Base-by-base conservation (phyloP, 92 coral and sea anemone species). In the Epizoanthus fatuus region DNA sequence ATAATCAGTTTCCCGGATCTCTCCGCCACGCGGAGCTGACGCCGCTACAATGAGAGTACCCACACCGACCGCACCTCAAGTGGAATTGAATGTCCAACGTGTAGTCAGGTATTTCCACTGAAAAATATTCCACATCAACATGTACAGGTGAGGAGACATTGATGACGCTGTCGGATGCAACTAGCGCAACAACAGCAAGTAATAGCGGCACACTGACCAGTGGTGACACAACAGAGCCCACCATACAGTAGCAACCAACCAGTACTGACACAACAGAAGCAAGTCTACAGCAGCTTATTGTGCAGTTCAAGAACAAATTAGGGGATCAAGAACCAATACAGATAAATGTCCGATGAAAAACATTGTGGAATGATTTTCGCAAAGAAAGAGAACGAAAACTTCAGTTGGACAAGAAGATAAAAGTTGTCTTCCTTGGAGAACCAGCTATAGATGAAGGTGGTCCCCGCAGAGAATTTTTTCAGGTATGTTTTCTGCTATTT, bases 391-490 rank as follows among this genome's bases (percentile, higher is more conserved):
- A 57, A 57, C n/a, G 63, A 57, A 57, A 8, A 8, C 7, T 57
- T 4, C 5, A 57, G 63, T 8, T 10, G 8, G 63, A 57, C 5
- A 57, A 16, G 2, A 57, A 57, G 63, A 57, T 57, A 57, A 57
- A 57, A 57, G 63, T 57, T 0, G 63, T 57, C 5, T 57, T 57
- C 8, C 63, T 57, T 15, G 63, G 29, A 22, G 6, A 57, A 57
- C 63, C 63, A 16, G 5, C 63, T 57, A 16, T 57, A 1, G 63
- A n/a, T 57, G 63, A 57, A 4, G 63, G 63, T 57, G 63, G 63
- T 8, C 63, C 63, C 8, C 63, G 63, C 63, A 57, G 63, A 57
- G 25, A 57, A 57, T 57, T 57, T 57, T 57, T 57, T 57, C 63
- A 57, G 5, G 63, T 57, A 8, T 57, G 63, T 57, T 57, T 55